Conservation (phyloP, 1,140 invertebrate species). For the Cyphomyrmex costatus region DNA sequence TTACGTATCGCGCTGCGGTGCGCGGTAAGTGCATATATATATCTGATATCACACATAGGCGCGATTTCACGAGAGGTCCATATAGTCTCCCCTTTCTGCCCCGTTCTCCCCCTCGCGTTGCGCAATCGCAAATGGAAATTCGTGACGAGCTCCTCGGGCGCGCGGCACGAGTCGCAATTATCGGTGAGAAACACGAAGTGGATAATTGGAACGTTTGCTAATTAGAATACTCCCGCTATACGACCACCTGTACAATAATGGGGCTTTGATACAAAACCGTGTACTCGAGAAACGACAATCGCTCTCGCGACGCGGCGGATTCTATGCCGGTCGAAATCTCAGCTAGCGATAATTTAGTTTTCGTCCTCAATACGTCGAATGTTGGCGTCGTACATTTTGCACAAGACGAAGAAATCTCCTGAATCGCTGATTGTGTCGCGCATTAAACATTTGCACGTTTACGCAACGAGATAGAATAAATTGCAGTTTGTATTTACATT, state of each 20-base stretch:
- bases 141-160: slow-evolving; percentile 58
- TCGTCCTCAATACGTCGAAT: slow-evolving; percentile 4
- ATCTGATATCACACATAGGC: slow-evolving; percentile 57
- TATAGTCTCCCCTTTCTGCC: not conserved
- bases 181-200: slow-evolving; percentile 72
- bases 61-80: slow-evolving; percentile 55
- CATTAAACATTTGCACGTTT: not conserved
- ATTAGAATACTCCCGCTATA: slow-evolving; percentile 74
- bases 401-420: not conserved
- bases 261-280: slow-evolving; percentile 64
- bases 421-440: not conserved
- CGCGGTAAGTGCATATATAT: slow-evolving; percentile 33
- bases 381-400: not conserved
- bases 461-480: not conserved
- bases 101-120: slow-evolving; percentile 38
- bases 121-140: slow-evolving; percentile 71
- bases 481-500: not conserved
- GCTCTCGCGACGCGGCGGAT: slow-evolving; percentile 16
- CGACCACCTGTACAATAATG: slow-evolving; percentile 69
- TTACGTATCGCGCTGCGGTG: slow-evolving; percentile 42
- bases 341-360: slow-evolving; percentile 32
- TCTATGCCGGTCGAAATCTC: slow-evolving; percentile 34
- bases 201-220: slow-evolving; percentile 78
- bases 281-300: slow-evolving; percentile 46
- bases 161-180: slow-evolving; percentile 73